These are phyloP conservation scores for Gastrophysa polygoni DNA, from an alignment of 2,888 invertebrate species.

Conservation along the genomic window DNA sequence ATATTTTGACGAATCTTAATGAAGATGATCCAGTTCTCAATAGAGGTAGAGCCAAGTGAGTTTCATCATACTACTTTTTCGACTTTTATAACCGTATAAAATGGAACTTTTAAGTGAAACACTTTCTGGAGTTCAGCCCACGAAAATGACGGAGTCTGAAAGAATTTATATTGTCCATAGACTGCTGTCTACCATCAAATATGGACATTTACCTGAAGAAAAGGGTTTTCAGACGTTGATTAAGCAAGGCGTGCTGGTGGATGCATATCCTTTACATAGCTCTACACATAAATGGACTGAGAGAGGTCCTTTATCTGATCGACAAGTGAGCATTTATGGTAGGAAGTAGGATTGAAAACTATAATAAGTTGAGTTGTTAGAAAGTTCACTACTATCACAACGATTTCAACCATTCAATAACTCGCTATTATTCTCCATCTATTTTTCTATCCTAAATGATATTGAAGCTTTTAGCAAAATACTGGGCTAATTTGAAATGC, in stretches of 20 bases:
- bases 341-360: slow-evolving; percentile 61
- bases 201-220: slow-evolving; percentile 41
- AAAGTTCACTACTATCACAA: too few species aligned
- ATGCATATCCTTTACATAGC: slow-evolving; percentile 55
- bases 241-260: slow-evolving; percentile 41
- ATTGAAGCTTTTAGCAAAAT: slow-evolving; percentile 62
- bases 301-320: slow-evolving; percentile 48
- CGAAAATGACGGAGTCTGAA: slow-evolving; percentile 48
- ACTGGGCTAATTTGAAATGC: slow-evolving; percentile 64
- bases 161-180: slow-evolving; percentile 49
- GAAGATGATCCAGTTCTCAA: slow-evolving; percentile 33
- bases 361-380: too few species aligned
- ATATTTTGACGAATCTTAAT: slow-evolving; percentile 41
- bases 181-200: slow-evolving; percentile 47
- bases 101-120: slow-evolving; percentile 4
- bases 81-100: too few species aligned
- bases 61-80: too few species aligned
- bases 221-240: slow-evolving; percentile 48
- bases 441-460: background rate
- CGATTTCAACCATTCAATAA: too few species aligned
- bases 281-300: slow-evolving; percentile 48
- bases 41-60: slow-evolving; percentile 46
- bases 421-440: too few species aligned
- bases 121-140: slow-evolving; percentile 22
- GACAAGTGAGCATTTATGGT: slow-evolving; percentile 63